Percentiles rank a stretch among this genome's conserved stretches.
Evolutionary conservation across 2,113 vertebrate genomes (phyloP).

Genomic region (Neogobius melanostomus): DNA sequence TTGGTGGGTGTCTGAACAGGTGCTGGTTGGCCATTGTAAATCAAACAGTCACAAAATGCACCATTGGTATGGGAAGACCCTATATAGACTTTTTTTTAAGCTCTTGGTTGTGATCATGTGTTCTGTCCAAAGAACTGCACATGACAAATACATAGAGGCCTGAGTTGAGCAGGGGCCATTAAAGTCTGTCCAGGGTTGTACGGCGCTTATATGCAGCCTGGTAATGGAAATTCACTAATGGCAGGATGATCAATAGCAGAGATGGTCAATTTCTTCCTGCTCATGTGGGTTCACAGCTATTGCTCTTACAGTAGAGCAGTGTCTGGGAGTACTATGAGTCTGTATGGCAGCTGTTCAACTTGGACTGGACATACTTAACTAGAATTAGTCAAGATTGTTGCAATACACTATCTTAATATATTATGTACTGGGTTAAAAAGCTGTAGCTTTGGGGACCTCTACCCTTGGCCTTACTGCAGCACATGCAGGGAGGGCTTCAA

Average conservation of each 20-base stretch:
- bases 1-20: slow-evolving; percentile 50
- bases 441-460: neutral
- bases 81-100: slow-evolving; percentile 21
- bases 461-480: no score
- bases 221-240: slow-evolving; percentile 74
- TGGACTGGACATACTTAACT: neutral
- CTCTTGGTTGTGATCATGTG: slow-evolving; percentile 38
- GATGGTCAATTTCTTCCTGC: slow-evolving; percentile 45
- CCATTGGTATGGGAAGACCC: neutral
- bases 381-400: neutral
- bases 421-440: neutral
- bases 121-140: slow-evolving; percentile 23
- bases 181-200: slow-evolving; percentile 52
- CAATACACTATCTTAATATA: neutral
- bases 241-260: slow-evolving; percentile 66
- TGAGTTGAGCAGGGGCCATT: slow-evolving; percentile 59
- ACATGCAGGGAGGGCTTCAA: no score
- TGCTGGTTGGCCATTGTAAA: slow-evolving; percentile 32
- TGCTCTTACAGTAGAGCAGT: slow-evolving; percentile 29
- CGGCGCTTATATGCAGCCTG: slow-evolving; percentile 44
- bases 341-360: slow-evolving; percentile 2
- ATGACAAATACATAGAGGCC: slow-evolving; percentile 45
- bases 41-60: slow-evolving; percentile 15
- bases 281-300: slow-evolving; percentile 32
- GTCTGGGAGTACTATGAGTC: slow-evolving; percentile 16